phyloP scores from a whole-genome alignment of 1,140 invertebrate species.

The Leptoteleia sp. region DNA sequence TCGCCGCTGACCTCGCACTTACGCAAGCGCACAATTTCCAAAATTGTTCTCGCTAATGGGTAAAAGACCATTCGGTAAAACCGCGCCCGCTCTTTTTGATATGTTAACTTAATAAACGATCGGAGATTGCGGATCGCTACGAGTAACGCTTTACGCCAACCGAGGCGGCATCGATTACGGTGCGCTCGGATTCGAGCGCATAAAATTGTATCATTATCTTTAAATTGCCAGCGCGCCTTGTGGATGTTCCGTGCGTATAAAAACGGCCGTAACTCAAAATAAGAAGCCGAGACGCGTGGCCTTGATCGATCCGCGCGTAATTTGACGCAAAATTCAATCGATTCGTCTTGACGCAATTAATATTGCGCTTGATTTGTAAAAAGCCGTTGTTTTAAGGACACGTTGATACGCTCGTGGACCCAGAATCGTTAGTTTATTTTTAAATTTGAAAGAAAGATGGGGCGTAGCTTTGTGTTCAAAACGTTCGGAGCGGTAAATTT shows the following conservation, averaged over 20 bases:
- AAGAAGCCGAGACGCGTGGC: slow-evolving; percentile 30
- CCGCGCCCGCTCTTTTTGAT: slow-evolving; percentile 24
- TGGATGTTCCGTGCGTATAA: slow-evolving; percentile 55
- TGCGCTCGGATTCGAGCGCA: slow-evolving; percentile 50
- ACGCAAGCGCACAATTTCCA: slow-evolving; percentile 5
- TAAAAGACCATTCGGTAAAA: slow-evolving; percentile 9
- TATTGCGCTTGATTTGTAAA: slow-evolving; percentile 23
- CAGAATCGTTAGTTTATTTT: too few relatives aligned
- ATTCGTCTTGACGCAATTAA: slow-evolving; percentile 29
- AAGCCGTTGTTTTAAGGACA: too few relatives aligned
- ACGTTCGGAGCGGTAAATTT: too few relatives aligned
- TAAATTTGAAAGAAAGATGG: too few relatives aligned
- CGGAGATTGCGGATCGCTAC: slow-evolving; percentile 45
- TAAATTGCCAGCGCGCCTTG: slow-evolving; percentile 52
- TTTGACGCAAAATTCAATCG: slow-evolving; percentile 53
- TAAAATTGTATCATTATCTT: slow-evolving; percentile 66
- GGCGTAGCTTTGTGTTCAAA: too few relatives aligned
- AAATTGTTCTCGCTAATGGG: slow-evolving; percentile 9
- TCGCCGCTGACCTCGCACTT: too few relatives aligned
- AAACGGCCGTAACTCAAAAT: slow-evolving; percentile 57
- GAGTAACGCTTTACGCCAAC: slow-evolving; percentile 51
- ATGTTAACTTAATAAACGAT: slow-evolving; percentile 52
- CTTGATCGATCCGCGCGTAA: slow-evolving; percentile 38
- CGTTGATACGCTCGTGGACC: too few relatives aligned
- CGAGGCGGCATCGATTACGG: slow-evolving; percentile 52